These are phyloP conservation scores for Chaetodon trifascialis DNA, from an alignment of 2,113 vertebrate species.

Conservation along the genomic window DNA sequence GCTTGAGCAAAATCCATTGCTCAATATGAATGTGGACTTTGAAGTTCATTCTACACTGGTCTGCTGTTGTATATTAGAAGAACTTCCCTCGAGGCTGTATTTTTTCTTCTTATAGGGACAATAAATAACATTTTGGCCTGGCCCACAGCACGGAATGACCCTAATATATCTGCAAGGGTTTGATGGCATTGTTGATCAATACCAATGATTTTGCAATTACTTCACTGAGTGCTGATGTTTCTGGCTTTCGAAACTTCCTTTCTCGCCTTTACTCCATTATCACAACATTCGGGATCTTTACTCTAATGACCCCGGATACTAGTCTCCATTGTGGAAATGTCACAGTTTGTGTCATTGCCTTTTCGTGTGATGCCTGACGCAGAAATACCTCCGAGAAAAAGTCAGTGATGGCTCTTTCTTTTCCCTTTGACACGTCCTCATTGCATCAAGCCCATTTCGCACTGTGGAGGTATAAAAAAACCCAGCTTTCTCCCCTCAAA, in stretches of 20 bases:
- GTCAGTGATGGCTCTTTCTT: conserved; percentile 8
- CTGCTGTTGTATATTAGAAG: conserved; percentile 35
- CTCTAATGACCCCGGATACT: background rate
- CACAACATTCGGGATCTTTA: background rate
- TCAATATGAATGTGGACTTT: conserved; percentile 27
- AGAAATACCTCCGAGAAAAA: background rate
- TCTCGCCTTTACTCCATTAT: background rate
- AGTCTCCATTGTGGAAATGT: background rate
- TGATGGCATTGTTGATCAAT: conserved; percentile 48
- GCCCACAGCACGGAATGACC: conserved; percentile 28
- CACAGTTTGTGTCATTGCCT: background rate
- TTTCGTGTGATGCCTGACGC: background rate
- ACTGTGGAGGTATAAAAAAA: conserved; percentile 33
- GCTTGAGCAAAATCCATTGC: conserved; percentile 23
- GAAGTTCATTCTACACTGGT: conserved; percentile 24
- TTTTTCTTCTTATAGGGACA: conserved; percentile 28
- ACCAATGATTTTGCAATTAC: conserved; percentile 40
- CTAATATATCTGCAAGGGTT: conserved; percentile 47
- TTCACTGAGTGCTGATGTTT: conserved; percentile 25
- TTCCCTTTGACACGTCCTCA: background rate
- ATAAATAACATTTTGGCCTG: conserved; percentile 48
- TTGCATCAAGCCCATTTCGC: conserved; percentile 45
- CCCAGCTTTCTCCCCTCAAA: conserved; percentile 40
- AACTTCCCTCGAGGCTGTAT: conserved; percentile 17
- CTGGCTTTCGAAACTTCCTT: conserved; percentile 21